A percentile compares a stretch with the other conserved stretches of the same genome.
These are phyloP conservation scores for Coryphaenoides rupestris DNA, from an alignment of 2,113 vertebrate species.

Conservation along the genomic window DNA sequence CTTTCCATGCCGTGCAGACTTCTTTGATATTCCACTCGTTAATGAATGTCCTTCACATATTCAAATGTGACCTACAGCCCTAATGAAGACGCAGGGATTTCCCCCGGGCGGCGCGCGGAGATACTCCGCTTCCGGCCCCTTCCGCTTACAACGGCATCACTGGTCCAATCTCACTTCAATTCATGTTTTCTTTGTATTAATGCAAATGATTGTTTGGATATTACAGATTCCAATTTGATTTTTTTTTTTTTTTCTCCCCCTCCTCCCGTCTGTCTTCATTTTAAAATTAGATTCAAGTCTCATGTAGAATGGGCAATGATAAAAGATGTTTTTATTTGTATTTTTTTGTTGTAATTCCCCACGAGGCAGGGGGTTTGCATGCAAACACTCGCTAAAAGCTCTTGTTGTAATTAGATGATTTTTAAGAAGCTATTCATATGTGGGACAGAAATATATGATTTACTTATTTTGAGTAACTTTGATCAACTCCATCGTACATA, in stretches of 20 bases:
- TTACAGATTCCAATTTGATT: slow-evolving; percentile 67
- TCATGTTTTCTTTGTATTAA: slow-evolving; percentile 69
- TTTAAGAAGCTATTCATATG: slow-evolving; percentile 41
- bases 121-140: slow-evolving; percentile 37
- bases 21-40: slow-evolving; percentile 53
- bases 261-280: slow-evolving; percentile 49
- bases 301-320: slow-evolving; percentile 53
- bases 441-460: slow-evolving; percentile 41
- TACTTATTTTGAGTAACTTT: slow-evolving; percentile 27
- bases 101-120: slow-evolving; percentile 54
- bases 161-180: slow-evolving; percentile 55
- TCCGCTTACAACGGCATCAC: slow-evolving; percentile 45
- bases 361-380: slow-evolving; percentile 61
- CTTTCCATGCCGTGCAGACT: slow-evolving; percentile 37
- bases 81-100: slow-evolving; percentile 66
- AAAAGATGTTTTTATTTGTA: slow-evolving; percentile 44
- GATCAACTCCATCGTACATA: slow-evolving; percentile 23
- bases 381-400: slow-evolving; percentile 73
- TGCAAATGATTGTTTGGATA: slow-evolving; percentile 73
- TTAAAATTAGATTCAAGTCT: slow-evolving; percentile 70
- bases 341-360: slow-evolving; percentile 61
- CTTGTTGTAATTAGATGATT: slow-evolving; percentile 65
- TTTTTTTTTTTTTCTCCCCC: slow-evolving; percentile 53
- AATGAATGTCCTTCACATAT: slow-evolving; percentile 67
- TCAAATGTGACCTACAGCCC: slow-evolving; percentile 53